Conservation (phyloP, 2,113 vertebrate genomes). For the Macrotus californicus region DNA sequence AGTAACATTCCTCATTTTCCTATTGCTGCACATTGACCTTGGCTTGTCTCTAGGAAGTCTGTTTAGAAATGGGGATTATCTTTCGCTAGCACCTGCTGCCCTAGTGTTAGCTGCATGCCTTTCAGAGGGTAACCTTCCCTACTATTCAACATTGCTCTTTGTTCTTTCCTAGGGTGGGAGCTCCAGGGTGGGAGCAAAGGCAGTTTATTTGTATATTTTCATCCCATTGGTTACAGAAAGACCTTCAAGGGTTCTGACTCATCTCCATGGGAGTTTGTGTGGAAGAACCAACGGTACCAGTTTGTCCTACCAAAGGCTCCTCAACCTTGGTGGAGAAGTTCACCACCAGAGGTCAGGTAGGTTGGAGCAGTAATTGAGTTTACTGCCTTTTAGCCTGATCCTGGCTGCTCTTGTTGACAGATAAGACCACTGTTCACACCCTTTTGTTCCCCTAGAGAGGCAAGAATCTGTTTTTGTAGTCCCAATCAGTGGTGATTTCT, state of each 20-base stretch:
- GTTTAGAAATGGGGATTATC: neutral
- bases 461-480: neutral
- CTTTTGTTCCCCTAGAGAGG: neutral
- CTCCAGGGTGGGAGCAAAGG: too few relatives aligned
- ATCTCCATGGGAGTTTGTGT: neutral
- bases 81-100: neutral
- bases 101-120: neutral
- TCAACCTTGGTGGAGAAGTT: neutral
- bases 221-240: neutral
- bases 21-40: neutral
- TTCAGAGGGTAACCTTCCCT: neutral
- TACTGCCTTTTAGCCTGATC: neutral
- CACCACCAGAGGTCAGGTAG: neutral
- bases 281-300: neutral
- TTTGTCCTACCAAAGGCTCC: neutral
- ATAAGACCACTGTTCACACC: neutral
- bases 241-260: neutral
- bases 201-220: neutral
- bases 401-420: neutral
- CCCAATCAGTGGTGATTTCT: neutral
- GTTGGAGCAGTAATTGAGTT: neutral
- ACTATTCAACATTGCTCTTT: neutral
- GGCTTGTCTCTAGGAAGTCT: neutral
- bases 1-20: neutral
- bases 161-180: neutral